A percentile compares a stretch with the other conserved stretches of the same genome.
These are phyloP conservation scores for Ciconia maguari DNA, from an alignment of 2,113 vertebrate species.

Conservation along the genomic window DNA sequence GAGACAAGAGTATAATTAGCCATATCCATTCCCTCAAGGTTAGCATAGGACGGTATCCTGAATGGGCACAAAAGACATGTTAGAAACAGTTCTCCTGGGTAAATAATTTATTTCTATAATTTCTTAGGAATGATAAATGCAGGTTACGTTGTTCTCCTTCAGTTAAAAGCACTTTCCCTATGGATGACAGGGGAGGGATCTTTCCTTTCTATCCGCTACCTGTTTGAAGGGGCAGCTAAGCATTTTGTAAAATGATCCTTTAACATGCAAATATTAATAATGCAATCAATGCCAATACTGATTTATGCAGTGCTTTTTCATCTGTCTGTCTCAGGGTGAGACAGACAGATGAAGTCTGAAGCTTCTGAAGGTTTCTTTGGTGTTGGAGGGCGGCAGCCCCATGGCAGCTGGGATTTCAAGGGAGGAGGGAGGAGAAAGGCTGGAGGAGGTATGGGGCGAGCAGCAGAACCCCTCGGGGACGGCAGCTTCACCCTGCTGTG, in stretches of 20 bases:
- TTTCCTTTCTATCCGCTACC: not conserved
- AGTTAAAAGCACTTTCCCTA: not conserved
- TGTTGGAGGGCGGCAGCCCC: not conserved
- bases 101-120: not conserved
- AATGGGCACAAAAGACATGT: not conserved
- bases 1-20: not conserved
- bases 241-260: not conserved
- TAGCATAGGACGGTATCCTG: not conserved
- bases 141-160: not conserved
- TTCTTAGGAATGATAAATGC: not conserved
- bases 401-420: not conserved
- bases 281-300: not conserved
- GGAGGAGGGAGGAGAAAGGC: not conserved
- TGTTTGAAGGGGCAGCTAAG: not conserved
- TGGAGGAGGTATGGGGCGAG: not conserved
- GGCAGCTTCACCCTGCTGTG: not conserved
- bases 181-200: not conserved
- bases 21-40: not conserved
- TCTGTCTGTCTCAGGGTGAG: not conserved
- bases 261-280: not conserved
- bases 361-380: not conserved
- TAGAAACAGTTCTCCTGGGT: not conserved
- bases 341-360: not conserved
- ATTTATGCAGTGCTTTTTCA: not conserved
- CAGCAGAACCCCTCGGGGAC: not conserved